Evolutionary conservation across 1,140 invertebrate species (phyloP).

Genomic region (Lepidurus arcticus): DNA sequence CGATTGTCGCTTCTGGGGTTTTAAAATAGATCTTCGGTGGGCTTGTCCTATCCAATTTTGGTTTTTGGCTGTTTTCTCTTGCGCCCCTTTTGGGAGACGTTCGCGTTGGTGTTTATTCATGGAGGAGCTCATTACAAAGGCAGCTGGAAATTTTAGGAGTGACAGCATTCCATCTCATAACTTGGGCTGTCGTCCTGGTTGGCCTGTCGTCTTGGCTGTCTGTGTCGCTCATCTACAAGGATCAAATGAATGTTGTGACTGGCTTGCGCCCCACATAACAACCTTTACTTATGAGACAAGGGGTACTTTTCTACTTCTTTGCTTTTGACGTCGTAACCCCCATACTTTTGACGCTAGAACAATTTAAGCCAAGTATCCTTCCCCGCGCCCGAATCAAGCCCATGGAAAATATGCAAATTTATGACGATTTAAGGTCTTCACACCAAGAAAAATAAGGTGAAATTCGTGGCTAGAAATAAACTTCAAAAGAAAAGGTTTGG

Average conservation of each 20-base stretch:
- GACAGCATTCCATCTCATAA: constrained; percentile 18
- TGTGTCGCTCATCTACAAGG: constrained; percentile 18
- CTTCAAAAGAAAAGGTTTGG: background rate
- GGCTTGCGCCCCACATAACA: constrained; percentile 20
- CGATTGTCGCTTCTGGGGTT: background rate
- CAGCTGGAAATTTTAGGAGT: constrained; percentile 19
- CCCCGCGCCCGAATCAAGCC: background rate
- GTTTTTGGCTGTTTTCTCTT: constrained; percentile 6
- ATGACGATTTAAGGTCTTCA: background rate
- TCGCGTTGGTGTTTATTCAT: constrained; percentile 22
- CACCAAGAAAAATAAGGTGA: background rate
- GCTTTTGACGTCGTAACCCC: background rate
- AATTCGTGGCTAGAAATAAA: background rate
- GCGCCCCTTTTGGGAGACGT: background rate
- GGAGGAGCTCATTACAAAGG: constrained; percentile 17
- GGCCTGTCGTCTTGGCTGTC: constrained; percentile 17
- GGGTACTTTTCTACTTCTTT: background rate
- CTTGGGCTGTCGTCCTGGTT: background rate
- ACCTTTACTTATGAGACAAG: constrained; percentile 19
- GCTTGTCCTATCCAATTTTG: background rate
- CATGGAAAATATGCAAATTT: constrained; percentile 17
- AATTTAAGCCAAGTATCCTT: background rate
- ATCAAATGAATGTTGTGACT: constrained; percentile 22
- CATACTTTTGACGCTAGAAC: background rate
- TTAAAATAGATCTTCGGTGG: background rate